phyloP scores from a whole-genome alignment of 2,797 vertebrate genomes.

The Antennarius maculatus region DNA sequence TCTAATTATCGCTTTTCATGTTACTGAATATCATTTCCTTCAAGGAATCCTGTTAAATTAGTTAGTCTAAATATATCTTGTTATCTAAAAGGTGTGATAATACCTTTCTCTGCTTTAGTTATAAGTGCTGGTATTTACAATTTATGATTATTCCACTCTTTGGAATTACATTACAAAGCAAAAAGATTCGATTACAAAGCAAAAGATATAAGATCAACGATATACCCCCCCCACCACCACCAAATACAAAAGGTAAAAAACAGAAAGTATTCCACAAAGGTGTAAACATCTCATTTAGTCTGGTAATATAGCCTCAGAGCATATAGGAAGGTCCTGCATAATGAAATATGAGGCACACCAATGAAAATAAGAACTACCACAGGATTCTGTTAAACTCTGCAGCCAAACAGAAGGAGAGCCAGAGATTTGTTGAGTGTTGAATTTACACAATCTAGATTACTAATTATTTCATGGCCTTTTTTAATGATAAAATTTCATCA shows the following conservation, averaged over 20 bases:
- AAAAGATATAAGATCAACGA: background rate
- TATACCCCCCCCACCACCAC: background rate
- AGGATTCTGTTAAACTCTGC: too few relatives aligned
- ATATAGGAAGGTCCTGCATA: too few relatives aligned
- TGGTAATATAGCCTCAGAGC: too few relatives aligned
- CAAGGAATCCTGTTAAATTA: background rate
- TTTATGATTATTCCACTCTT: too few relatives aligned
- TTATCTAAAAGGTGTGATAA: background rate
- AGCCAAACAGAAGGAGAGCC: too few relatives aligned
- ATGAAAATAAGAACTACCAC: too few relatives aligned
- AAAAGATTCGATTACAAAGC: background rate
- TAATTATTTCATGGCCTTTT: too few relatives aligned
- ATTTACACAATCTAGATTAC: too few relatives aligned
- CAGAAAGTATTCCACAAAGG: background rate
- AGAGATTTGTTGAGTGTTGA: too few relatives aligned
- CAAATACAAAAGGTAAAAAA: background rate
- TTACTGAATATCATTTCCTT: constrained; percentile 5
- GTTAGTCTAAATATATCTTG: background rate
- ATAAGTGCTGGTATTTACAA: background rate
- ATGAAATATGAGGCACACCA: too few relatives aligned
- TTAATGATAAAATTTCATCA: too few relatives aligned
- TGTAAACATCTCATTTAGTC: background rate
- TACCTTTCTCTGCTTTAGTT: background rate
- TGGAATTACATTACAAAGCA: too few relatives aligned
- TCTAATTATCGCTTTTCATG: background rate